These are phyloP conservation scores for Aplysia californica DNA, from an alignment of 1,140 invertebrate species.

Conservation along the genomic window DNA sequence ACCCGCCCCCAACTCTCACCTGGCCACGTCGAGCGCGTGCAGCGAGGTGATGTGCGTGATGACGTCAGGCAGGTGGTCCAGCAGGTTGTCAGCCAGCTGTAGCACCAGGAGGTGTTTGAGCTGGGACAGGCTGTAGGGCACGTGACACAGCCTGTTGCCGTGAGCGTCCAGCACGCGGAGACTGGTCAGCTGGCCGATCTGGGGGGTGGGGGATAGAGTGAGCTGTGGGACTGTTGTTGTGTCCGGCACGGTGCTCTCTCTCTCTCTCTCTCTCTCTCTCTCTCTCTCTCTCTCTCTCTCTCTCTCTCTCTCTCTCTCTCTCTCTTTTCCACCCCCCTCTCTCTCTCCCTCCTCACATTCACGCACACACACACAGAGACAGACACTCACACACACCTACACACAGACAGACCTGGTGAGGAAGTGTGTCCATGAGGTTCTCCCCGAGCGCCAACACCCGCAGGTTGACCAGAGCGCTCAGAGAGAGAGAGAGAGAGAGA, in stretches of 20 bases:
- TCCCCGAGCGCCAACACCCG: constrained; percentile 48
- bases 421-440: constrained; percentile 57
- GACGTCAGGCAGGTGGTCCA: constrained; percentile 58
- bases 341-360: too few species aligned
- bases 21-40: constrained; percentile 45
- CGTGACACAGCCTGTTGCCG: constrained; percentile 56
- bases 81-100: constrained; percentile 55
- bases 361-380: not conserved
- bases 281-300: too few species aligned
- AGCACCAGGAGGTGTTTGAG: constrained; percentile 52
- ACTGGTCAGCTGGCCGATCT: constrained; percentile 50
- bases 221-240: too few species aligned
- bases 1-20: constrained; percentile 26
- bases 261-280: too few species aligned
- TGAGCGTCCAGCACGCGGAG: constrained; percentile 55
- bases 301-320: too few species aligned
- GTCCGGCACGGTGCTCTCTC: too few species aligned
- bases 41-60: constrained; percentile 54
- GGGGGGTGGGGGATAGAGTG: too few species aligned
- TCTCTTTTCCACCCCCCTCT: too few species aligned
- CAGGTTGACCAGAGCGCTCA: constrained; percentile 42
- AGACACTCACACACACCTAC: not conserved
- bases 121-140: constrained; percentile 54
- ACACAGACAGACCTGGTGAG: constrained; percentile 5
- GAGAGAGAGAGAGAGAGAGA: not conserved